Conservation (phyloP, 2,888 invertebrate species). For the Pinctada fucata region DNA sequence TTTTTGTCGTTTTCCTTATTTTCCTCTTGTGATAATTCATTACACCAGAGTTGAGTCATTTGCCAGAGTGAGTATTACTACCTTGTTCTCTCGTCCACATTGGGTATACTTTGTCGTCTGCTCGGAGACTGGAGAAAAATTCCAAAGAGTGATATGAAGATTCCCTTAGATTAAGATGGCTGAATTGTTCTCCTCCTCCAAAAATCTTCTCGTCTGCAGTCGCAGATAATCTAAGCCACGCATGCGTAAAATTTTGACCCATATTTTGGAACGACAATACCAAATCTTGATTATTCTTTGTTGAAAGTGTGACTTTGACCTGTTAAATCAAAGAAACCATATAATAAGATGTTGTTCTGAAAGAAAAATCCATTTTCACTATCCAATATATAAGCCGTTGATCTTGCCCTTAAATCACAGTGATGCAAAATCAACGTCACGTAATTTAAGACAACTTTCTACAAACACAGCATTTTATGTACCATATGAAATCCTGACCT, state of each 20-base stretch:
- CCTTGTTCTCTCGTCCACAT: slow-evolving; percentile 74
- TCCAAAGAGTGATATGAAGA: slow-evolving; percentile 35
- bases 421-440: too few relatives aligned
- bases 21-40: neutral
- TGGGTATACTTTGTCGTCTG: slow-evolving; percentile 52
- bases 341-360: neutral
- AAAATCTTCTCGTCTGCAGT: slow-evolving; percentile 60
- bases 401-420: too few relatives aligned
- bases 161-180: slow-evolving; percentile 67
- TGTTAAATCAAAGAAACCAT: slow-evolving; percentile 16
- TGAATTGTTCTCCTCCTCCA: slow-evolving; percentile 72
- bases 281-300: slow-evolving; percentile 48
- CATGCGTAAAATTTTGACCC: slow-evolving; percentile 45
- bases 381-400: too few relatives aligned
- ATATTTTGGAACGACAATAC: slow-evolving; percentile 42
- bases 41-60: neutral
- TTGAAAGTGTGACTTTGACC: slow-evolving; percentile 45
- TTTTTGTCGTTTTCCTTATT: neutral
- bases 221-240: slow-evolving; percentile 67
- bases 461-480: too few relatives aligned
- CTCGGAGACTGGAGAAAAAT: slow-evolving; percentile 21
- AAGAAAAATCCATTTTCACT: neutral
- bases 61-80: slow-evolving; percentile 25
- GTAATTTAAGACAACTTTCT: too few relatives aligned
- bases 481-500: too few relatives aligned